Evolutionary conservation across 2,113 vertebrate species (phyloP), one percentile per base, ranked within the genome.

Genomic region (Elephantulus edwardii): DNA sequence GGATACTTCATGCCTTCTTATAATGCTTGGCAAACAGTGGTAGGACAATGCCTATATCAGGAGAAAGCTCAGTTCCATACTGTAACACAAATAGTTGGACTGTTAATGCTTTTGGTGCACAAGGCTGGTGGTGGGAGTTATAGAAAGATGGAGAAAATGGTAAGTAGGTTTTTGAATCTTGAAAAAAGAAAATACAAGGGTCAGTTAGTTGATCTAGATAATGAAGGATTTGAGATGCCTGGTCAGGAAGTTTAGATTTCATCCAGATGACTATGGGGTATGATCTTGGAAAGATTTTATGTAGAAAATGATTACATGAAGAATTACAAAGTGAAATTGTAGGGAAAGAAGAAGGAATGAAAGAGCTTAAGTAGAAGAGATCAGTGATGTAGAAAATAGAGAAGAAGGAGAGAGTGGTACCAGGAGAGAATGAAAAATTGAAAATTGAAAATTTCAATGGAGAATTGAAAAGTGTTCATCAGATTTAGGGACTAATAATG

Each of bases 231-330:
- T 75, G 42, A 64, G 50, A 44, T 42, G 35, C 17, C 6, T 9
- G 54, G 52, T 40, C 44, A 76, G 84, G n/a, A 56, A 85, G 11
- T 79, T 74, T 54, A 56, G 24, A n/a, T 83, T 94, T 93, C 20
- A 64, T 88, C 30, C 83, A 66, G 28, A 54, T 85, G n/a, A 11
- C 6, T 22, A 58, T 5, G 8, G 5, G 22, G 3, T 64, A 0
- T 20, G 11, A 2, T 85, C 70, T n/a, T n/a, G n/a, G 76, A 78
- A 90, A 52, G 35, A 58, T 60, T 89, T 77, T 87, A 62, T 6
- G 62, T 1, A 62, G 24, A 26, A 26, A 81, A 2, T n/a, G 8
- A 82, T 64, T 62, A 52, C 71, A 44, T 68, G 60, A 83, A 90
- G 48, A 44, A n/a, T 86, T 76, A 77, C 24, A 48, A 54, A 78